Evolutionary conservation across 2,888 invertebrate species (phyloP).

Genomic region (Spodoptera exigua): DNA sequence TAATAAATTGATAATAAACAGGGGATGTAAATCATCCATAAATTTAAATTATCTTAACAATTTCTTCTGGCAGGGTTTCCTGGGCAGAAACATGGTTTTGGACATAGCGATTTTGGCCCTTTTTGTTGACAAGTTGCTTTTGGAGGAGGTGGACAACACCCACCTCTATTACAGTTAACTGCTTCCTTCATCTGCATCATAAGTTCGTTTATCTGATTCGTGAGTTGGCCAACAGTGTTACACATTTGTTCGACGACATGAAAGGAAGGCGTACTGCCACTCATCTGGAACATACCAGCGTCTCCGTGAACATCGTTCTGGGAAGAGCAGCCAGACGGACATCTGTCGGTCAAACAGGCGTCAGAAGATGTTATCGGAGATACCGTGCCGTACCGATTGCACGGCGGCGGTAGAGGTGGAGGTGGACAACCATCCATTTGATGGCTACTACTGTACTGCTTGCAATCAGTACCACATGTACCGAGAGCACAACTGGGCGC

Average conservation of each 20-base stretch:
- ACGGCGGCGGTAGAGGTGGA: constrained; percentile 2
- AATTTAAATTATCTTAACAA: background rate
- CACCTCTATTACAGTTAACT: constrained; percentile 5
- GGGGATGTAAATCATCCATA: background rate
- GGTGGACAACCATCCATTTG: no score
- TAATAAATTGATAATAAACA: constrained; percentile 2
- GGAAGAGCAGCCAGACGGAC: constrained; percentile 53
- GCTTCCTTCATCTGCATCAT: constrained; percentile 64
- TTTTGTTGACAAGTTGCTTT: constrained; percentile 26
- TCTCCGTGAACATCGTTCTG: constrained; percentile 62
- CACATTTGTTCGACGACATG: constrained; percentile 67
- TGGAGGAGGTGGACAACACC: constrained; percentile 2
- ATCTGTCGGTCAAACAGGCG: constrained; percentile 12
- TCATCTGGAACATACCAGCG: constrained; percentile 13
- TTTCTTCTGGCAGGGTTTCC: constrained; percentile 59
- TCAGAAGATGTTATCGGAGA: constrained; percentile 29
- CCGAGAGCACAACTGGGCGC: constrained; percentile 23
- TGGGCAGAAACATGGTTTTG: constrained; percentile 74
- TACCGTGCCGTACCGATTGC: background rate
- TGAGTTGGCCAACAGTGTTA: constrained; percentile 66
- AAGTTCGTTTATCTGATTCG: constrained; percentile 64
- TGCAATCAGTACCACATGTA: constrained; percentile 66
- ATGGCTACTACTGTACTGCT: constrained; percentile 44
- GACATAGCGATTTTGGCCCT: constrained; percentile 58
- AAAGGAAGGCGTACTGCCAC: constrained; percentile 33